Base-by-base conservation (phyloP, 2,797 vertebrate species). In the Podarcis siculus region DNA sequence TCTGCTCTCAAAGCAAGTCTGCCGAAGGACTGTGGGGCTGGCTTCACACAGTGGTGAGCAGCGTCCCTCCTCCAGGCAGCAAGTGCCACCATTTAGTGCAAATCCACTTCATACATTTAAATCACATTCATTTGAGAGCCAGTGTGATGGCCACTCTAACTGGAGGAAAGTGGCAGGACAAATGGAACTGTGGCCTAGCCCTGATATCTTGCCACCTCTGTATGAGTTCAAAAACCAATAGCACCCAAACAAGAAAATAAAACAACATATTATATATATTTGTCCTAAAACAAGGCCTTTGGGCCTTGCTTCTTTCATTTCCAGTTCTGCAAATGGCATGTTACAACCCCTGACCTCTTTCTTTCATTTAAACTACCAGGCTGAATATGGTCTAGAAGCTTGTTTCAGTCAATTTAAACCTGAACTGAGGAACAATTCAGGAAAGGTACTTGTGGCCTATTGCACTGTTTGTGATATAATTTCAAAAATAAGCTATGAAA, bases 351-450 rank as follows among this genome's bases (percentile, higher is more conserved):
- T 27, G 27, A 15, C 13, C 49, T 27, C 64, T 67, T 67, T 67
- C 64, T 67, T 23, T 67, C 64, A 23, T 27, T 67, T 67, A 27
- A 8, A 30, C 27, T 67, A 2, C 23, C 27, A 67, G 23, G 27
- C 8, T 67, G 25, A 67, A 67, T 30, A 35, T 39, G 32, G 35
- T 75, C 39, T 1, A 86, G 83, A 90, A 83, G 3, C 6, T 0
- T 2, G 30, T 37, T 45, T 9, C 17, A 35, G 25, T 23, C 49
- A 87, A 1, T 30, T 21, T 64, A 32, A 21, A 21, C 55, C 88
- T 82, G 72, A 83, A 81, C 55, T 5, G 83, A 10, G 3, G 55
- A 89, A 72, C 83, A 75, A 30, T 83, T 76, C 35, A n/a, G 69
- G 17, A n/a, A 80, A 25, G 7, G 21, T 55, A 55, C 25, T 25